A percentile compares a stretch with the other conserved stretches of the same genome.
Evolutionary conservation across 2,888 invertebrate genomes (phyloP).

Genomic region (Tipula helvola): DNA sequence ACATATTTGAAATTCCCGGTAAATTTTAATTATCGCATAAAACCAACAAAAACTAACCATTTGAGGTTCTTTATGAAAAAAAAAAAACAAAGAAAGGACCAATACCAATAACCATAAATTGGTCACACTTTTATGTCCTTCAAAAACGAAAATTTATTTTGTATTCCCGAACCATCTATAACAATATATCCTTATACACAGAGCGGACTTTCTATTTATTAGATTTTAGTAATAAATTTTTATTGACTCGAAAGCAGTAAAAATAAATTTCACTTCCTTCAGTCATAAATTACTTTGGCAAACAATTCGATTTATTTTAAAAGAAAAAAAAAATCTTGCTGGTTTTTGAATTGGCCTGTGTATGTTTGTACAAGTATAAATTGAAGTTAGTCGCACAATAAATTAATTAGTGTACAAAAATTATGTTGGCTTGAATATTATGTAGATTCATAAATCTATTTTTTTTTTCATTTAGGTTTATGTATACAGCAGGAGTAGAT

Average conservation of each 20-base stretch:
- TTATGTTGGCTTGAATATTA: not conserved
- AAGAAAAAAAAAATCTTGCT: not conserved
- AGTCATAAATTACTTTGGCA: not conserved
- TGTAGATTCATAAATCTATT: not conserved
- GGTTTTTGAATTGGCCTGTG: not conserved
- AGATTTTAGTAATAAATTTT: not conserved
- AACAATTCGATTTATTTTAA: not conserved
- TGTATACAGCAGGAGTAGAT: not conserved
- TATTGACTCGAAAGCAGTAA: not conserved
- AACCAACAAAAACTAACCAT: not conserved
- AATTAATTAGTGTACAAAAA: not conserved
- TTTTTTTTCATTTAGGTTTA: not conserved
- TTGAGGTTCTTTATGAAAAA: not conserved
- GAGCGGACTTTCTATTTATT: not conserved
- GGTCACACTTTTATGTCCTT: not conserved
- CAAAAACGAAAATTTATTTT: not conserved
- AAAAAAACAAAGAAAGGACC: not conserved
- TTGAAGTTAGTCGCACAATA: not conserved
- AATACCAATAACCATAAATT: slow-evolving; percentile 4
- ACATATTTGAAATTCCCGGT: not conserved
- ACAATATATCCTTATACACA: not conserved
- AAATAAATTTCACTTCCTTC: slow-evolving; percentile 4
- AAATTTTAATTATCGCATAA: not conserved
- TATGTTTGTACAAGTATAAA: not conserved
- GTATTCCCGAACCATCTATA: not conserved